Percentiles rank a stretch among this genome's conserved stretches.
Evolutionary conservation across 1,140 invertebrate genomes (phyloP).

Genomic region (Diorhabda elongata): DNA sequence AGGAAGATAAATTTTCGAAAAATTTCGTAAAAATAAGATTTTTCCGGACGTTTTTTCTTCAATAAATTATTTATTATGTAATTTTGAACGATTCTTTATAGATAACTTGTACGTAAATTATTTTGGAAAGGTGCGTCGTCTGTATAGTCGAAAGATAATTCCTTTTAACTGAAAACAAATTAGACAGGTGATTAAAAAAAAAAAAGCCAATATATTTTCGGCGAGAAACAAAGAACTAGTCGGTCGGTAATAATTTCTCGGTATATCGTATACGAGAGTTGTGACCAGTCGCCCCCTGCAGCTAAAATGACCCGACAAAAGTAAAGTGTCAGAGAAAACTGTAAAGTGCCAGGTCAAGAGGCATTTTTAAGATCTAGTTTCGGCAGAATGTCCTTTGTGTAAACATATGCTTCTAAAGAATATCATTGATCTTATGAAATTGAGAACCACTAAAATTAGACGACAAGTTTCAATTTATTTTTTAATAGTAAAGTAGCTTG

Average conservation of each 20-base stretch:
- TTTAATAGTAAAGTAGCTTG: not conserved
- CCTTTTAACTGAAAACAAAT: slow-evolving; percentile 3
- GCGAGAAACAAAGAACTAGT: slow-evolving; percentile 29
- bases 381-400: slow-evolving; percentile 11
- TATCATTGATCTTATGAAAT: slow-evolving; percentile 1
- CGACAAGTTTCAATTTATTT: not conserved
- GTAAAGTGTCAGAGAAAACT: slow-evolving; percentile 30
- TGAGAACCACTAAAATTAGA: not conserved
- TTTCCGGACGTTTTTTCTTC: no score
- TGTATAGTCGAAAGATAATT: no score
- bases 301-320: slow-evolving; percentile 34
- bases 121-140: no score
- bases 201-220: slow-evolving; percentile 31
- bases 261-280: slow-evolving; percentile 16
- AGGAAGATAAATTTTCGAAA: no score
- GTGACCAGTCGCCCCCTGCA: slow-evolving; percentile 30
- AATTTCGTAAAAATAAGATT: no score
- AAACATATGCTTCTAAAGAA: slow-evolving; percentile 7
- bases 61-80: no score
- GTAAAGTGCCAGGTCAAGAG: slow-evolving; percentile 24
- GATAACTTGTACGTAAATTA: no score
- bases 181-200: slow-evolving; percentile 30
- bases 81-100: no score
- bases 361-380: slow-evolving; percentile 7
- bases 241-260: slow-evolving; percentile 26